phyloP scores from a whole-genome alignment of 2,113 vertebrate genomes.

The Sigmodon hispidus region DNA sequence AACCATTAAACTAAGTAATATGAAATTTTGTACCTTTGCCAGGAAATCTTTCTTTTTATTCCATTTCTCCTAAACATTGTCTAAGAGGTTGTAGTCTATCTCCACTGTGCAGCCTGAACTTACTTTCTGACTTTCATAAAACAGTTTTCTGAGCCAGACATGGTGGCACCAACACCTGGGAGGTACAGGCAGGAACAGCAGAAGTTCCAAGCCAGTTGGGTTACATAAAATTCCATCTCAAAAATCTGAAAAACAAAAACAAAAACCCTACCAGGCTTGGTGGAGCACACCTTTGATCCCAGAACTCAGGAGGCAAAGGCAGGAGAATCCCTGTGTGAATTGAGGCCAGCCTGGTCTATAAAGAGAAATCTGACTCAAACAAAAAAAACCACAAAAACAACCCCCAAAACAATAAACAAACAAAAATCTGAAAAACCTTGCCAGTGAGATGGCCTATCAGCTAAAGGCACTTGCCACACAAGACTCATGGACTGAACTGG shows the following conservation, averaged over 20 bases:
- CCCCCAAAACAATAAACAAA: too few relatives aligned
- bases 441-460: not conserved
- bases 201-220: not conserved
- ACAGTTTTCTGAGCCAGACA: not conserved
- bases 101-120: constrained; percentile 37
- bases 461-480: not conserved
- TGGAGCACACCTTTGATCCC: not conserved
- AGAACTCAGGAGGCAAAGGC: not conserved
- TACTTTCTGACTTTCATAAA: constrained; percentile 22
- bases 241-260: not conserved
- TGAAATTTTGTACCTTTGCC: not conserved
- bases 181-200: not conserved
- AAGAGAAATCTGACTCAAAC: not conserved
- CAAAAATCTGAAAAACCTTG: not conserved
- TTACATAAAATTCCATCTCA: not conserved
- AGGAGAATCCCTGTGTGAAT: not conserved
- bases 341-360: not conserved
- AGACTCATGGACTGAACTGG: not conserved
- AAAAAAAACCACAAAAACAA: not conserved
- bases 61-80: constrained; percentile 18
- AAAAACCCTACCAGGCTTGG: not conserved
- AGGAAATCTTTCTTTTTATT: constrained; percentile 25
- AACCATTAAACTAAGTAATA: constrained; percentile 30
- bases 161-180: not conserved
- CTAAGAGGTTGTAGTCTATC: not conserved